Conservation (phyloP, 2,797 vertebrate genomes). For the Clamator glandarius region DNA sequence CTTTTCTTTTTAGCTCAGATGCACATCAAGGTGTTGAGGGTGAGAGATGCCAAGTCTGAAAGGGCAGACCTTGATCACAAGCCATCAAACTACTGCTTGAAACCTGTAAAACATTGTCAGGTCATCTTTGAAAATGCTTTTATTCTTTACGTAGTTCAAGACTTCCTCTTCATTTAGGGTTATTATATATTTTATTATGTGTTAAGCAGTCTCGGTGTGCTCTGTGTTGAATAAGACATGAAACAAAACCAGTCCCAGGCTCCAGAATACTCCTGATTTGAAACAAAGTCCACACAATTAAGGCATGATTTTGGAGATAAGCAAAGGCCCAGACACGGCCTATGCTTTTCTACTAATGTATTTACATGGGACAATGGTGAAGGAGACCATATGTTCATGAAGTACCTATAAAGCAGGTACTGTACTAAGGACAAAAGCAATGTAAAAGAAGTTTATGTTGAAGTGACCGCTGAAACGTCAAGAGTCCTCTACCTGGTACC, state of each 20-base stretch:
- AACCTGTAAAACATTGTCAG: slow-evolving; percentile 31
- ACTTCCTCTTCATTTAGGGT: slow-evolving; percentile 18
- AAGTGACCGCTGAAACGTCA: background rate
- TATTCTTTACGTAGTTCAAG: slow-evolving; percentile 13
- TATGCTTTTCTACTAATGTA: background rate
- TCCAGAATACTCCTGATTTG: background rate
- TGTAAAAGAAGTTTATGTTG: background rate
- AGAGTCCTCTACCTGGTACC: background rate
- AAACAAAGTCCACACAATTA: background rate
- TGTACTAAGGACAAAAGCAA: background rate
- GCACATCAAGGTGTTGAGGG: background rate
- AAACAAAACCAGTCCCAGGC: background rate
- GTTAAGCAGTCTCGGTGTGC: slow-evolving; percentile 14
- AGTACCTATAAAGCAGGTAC: background rate
- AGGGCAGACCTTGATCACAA: background rate
- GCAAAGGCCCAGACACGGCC: background rate
- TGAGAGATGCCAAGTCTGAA: background rate
- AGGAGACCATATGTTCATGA: background rate
- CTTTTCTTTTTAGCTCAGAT: background rate
- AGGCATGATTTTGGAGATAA: background rate
- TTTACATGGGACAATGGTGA: background rate
- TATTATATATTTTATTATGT: slow-evolving; percentile 46
- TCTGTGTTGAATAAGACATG: background rate
- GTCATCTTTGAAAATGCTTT: slow-evolving; percentile 25
- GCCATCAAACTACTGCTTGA: background rate